A percentile compares a stretch with the other conserved stretches of the same genome.
Conservation (phyloP, 2,797 vertebrate genomes). For the Galagoides demidoff region DNA sequence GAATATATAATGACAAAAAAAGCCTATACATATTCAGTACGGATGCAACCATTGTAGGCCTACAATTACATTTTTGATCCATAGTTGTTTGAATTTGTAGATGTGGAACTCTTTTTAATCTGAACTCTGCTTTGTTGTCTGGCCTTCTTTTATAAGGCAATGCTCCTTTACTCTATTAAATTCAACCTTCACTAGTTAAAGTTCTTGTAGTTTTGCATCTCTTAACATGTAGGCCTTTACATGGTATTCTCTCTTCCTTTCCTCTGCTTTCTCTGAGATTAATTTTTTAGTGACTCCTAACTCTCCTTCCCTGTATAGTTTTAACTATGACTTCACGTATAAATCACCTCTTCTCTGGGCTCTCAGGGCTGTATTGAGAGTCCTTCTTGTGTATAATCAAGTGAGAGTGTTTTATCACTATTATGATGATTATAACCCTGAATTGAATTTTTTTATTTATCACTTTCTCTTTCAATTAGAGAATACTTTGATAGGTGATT, state of each 20-base stretch:
- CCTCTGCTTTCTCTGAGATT: not conserved
- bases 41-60: not conserved
- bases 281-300: not conserved
- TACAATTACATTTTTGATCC: not conserved
- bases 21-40: not conserved
- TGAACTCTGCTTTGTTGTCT: not conserved
- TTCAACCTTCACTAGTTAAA: not conserved
- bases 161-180: not conserved
- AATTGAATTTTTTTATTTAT: not conserved
- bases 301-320: not conserved
- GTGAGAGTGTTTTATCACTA: not conserved
- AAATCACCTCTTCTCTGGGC: not conserved
- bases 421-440: not conserved
- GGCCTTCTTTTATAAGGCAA: not conserved
- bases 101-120: not conserved
- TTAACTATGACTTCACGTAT: not conserved
- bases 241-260: not conserved
- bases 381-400: not conserved
- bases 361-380: rapidly evolving
- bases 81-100: not conserved
- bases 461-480: not conserved
- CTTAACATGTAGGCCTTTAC: not conserved
- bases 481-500: not conserved
- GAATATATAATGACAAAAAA: not conserved
- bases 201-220: not conserved